phyloP scores from a whole-genome alignment of 2,797 vertebrate genomes.

The Ptychadena robeensis region DNA sequence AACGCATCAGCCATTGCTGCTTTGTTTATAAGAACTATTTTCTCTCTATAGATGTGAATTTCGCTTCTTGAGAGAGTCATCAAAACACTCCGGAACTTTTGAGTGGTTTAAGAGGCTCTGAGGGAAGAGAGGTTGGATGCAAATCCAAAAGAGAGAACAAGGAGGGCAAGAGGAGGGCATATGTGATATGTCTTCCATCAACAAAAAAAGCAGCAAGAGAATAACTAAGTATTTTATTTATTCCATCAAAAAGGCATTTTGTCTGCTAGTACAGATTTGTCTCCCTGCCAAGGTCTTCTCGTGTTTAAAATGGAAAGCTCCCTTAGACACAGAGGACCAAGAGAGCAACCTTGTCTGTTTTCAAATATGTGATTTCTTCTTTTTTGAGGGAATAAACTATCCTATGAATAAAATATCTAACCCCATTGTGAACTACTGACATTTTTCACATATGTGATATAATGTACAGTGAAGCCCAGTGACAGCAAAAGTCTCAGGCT shows the following conservation, averaged over 20 bases:
- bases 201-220: constrained; percentile 64
- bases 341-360: constrained; percentile 42
- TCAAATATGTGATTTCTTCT: constrained; percentile 41
- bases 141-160: constrained; percentile 60
- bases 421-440: constrained; percentile 2
- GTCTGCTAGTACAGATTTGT: constrained; percentile 63
- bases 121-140: constrained; percentile 48
- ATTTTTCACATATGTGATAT: constrained; percentile 3
- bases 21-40: background rate
- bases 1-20: background rate
- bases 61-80: constrained; percentile 44
- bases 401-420: constrained; percentile 43
- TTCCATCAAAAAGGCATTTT: constrained; percentile 63
- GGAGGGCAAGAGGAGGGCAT: constrained; percentile 54
- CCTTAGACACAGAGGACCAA: constrained; percentile 52
- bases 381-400: constrained; percentile 37
- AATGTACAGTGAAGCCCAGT: background rate
- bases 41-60: constrained; percentile 12
- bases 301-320: constrained; percentile 64
- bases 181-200: constrained; percentile 63
- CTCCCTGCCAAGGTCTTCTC: constrained; percentile 60
- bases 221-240: constrained; percentile 67
- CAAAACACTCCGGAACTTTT: constrained; percentile 55
- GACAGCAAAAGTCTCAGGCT: background rate
- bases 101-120: constrained; percentile 43